phyloP scores from a whole-genome alignment of 2,888 invertebrate genomes.

The Sarcophaga rosellei region DNA sequence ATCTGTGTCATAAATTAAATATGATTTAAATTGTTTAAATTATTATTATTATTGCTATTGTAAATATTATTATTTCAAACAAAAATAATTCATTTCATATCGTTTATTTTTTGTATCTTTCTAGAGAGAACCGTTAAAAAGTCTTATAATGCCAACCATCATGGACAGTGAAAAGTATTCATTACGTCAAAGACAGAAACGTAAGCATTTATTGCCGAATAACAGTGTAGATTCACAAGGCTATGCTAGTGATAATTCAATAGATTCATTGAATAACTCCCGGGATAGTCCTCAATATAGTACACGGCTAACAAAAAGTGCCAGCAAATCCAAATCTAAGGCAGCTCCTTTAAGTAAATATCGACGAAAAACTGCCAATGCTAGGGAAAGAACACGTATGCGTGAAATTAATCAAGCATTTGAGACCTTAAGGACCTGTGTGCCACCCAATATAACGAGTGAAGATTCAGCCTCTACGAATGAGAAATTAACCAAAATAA shows the following conservation, averaged over 20 bases:
- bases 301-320: constrained; percentile 21
- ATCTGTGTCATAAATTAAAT: constrained; percentile 28
- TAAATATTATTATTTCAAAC: constrained; percentile 11
- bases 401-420: constrained; percentile 95
- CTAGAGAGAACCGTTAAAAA: constrained; percentile 44
- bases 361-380: constrained; percentile 94
- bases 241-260: constrained; percentile 62
- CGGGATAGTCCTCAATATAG: constrained; percentile 17
- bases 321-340: constrained; percentile 81
- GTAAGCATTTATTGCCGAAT: constrained; percentile 76
- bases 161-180: constrained; percentile 84
- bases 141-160: constrained; percentile 46
- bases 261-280: constrained; percentile 36
- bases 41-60: constrained; percentile 5
- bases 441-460: constrained; percentile 83
- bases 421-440: constrained; percentile 89
- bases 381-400: constrained; percentile 93
- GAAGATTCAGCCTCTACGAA: constrained; percentile 82
- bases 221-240: constrained; percentile 73
- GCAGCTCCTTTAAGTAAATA: constrained; percentile 93
- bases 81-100: not conserved
- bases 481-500: constrained; percentile 94
- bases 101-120: constrained; percentile 23
- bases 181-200: constrained; percentile 85
- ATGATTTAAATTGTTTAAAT: constrained; percentile 15